Percentiles rank a stretch among this genome's conserved stretches.
Conservation (phyloP, 2,888 invertebrate species). For the Sclerodermus sp. region DNA sequence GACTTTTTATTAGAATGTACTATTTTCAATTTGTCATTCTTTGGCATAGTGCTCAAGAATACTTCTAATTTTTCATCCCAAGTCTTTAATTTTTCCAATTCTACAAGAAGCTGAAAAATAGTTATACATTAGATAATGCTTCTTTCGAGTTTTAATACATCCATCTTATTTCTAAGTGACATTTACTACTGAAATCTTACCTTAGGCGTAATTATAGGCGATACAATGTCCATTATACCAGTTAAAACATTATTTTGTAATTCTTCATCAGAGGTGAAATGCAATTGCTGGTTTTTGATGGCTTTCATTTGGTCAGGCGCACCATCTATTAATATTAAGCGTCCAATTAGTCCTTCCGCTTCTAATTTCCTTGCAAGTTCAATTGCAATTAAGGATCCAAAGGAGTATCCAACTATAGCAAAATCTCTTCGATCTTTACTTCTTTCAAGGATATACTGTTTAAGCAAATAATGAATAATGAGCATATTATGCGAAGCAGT, state of each 20-base stretch:
- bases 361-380: conserved; percentile 77
- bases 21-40: conserved; percentile 50
- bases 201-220: conserved; percentile 56
- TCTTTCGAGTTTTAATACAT: not conserved
- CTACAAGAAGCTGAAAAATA: conserved; percentile 38
- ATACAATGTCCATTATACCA: conserved; percentile 61
- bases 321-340: conserved; percentile 78
- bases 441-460: conserved; percentile 64
- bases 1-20: conserved; percentile 55
- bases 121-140: not conserved
- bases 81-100: conserved; percentile 61
- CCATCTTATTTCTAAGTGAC: not conserved
- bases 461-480: not conserved
- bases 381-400: conserved; percentile 76
- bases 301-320: conserved; percentile 71
- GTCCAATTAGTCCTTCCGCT: conserved; percentile 65
- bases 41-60: conserved; percentile 57
- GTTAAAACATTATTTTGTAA: conserved; percentile 65
- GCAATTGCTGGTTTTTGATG: conserved; percentile 60
- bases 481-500: too few species aligned
- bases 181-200: conserved; percentile 37
- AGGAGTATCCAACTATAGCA: conserved; percentile 85
- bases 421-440: conserved; percentile 57
- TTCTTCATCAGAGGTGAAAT: conserved; percentile 57
- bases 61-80: conserved; percentile 64